Conservation (phyloP, 2,797 vertebrate genomes). For the Ficedula albicollis region DNA sequence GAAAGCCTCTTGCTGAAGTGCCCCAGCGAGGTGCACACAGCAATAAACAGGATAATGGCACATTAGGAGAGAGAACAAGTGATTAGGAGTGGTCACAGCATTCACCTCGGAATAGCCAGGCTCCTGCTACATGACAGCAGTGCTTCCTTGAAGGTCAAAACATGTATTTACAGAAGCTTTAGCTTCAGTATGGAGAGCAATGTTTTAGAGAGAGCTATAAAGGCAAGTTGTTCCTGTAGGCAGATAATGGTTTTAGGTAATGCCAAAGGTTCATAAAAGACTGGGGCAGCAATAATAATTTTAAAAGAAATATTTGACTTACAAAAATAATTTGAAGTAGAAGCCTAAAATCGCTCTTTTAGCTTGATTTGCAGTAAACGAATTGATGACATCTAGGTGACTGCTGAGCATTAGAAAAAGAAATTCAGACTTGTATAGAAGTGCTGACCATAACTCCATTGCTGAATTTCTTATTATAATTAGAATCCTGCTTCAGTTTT, state of each 20-base stretch:
- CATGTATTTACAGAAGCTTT: slow-evolving; percentile 44
- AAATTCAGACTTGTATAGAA: not conserved
- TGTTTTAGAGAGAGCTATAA: slow-evolving; percentile 13
- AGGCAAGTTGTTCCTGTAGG: slow-evolving; percentile 7
- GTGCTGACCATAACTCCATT: not conserved
- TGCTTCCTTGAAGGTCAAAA: slow-evolving; percentile 55
- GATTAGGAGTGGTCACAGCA: slow-evolving; percentile 38
- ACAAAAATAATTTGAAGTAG: not conserved
- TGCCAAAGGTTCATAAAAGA: slow-evolving; percentile 10
- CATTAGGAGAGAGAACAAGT: slow-evolving; percentile 24
- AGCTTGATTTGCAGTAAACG: slow-evolving; percentile 37
- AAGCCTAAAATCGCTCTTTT: not conserved
- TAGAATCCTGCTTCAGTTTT: not conserved
- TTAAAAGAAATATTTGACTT: slow-evolving; percentile 7
- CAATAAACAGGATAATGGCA: slow-evolving; percentile 35
- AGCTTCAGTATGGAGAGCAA: not conserved
- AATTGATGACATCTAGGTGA: slow-evolving; percentile 49
- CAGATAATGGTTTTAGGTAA: not conserved
- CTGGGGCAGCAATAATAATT: not conserved
- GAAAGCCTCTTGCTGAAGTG: slow-evolving; percentile 14
- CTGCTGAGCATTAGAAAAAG: slow-evolving; percentile 9
- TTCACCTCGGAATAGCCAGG: not conserved
- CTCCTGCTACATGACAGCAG: not conserved
- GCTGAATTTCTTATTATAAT: not conserved
- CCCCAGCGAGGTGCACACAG: not conserved